Evolutionary conservation across 2,797 vertebrate species (phyloP), one percentile per base, ranked within the genome.

Genomic region (Gobionotothen gibberifrons): DNA sequence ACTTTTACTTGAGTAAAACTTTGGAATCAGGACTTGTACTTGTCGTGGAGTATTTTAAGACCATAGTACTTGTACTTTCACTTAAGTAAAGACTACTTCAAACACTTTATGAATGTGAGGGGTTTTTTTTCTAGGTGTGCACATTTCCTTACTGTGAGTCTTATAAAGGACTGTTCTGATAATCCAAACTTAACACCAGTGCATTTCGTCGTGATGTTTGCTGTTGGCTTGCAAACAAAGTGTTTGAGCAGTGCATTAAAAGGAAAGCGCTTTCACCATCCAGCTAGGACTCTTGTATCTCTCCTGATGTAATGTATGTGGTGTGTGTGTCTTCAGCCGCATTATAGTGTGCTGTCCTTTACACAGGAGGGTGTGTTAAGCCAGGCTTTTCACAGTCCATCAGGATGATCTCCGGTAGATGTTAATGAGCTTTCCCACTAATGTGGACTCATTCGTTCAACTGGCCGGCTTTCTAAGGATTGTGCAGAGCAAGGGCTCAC

Each of bases 401-500:
- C 89, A 90, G 86, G 84, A 90, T 91, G 82, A 92, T 92, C 90
- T 88, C 77, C 51, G 57, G 82, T 85, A 72, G 66, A 90, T 89
- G 77, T 87, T 92, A 90, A 92, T 92, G 86, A 92, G 89, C 92
- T 93, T 91, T 90, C 69, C 74, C 71, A 58, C 82, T 91, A 89
- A 90, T 89, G 87, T 90, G 77, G 65, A 49, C 72, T 85, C 75
- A 85, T 66, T 83, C 61, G n/a, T 87, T 87, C 90, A 87, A 85
- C 81, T 89, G 86, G 80, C 82, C 80, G 81, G 86, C 89, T 92
- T 88, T 90, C 85, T 78, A 88, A 85, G 87, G 90, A 91, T 86
- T 76, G 76, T 76, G 61, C 64, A 74, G 42, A 69, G 49, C 63
- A 26, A 60, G 26, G 39, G 67, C 78, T 82, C 81, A 62, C 56